These are phyloP conservation scores for Bombus confusus DNA, from an alignment of 1,140 invertebrate genomes.

Conservation along the genomic window DNA sequence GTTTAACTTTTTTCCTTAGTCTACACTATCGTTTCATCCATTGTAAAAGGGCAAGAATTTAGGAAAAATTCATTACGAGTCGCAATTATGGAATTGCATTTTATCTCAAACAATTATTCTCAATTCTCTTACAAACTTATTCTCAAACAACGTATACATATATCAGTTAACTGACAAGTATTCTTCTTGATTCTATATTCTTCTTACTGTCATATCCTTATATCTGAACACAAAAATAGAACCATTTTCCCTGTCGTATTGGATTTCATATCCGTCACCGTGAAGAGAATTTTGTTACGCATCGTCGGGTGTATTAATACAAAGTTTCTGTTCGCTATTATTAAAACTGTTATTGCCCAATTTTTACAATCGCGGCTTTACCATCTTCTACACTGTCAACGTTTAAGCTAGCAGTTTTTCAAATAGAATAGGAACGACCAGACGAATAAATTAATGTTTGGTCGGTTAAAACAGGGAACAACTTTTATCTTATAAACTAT, in stretches of 20 bases:
- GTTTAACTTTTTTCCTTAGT: too few relatives aligned
- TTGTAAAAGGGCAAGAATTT: too few relatives aligned
- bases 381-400: background rate
- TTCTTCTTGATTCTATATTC: conserved; percentile 33
- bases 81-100: too few relatives aligned
- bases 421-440: background rate
- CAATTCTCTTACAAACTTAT: too few relatives aligned
- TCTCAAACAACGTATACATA: conserved; percentile 18
- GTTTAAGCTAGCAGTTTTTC: background rate
- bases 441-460: background rate
- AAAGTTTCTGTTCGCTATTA: too few relatives aligned
- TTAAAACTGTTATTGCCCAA: background rate
- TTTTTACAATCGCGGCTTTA: background rate
- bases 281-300: conserved; percentile 24
- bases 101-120: too few relatives aligned
- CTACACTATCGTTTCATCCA: too few relatives aligned
- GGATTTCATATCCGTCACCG: conserved; percentile 23
- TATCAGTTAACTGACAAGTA: conserved; percentile 13
- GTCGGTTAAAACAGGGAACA: background rate
- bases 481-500: background rate
- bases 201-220: background rate
- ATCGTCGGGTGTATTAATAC: background rate
- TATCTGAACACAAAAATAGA: conserved; percentile 36
- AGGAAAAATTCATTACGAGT: too few relatives aligned
- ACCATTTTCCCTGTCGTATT: conserved; percentile 25